Base-by-base conservation (phyloP, 2,888 invertebrate species). In the Scaptomyza flava region DNA sequence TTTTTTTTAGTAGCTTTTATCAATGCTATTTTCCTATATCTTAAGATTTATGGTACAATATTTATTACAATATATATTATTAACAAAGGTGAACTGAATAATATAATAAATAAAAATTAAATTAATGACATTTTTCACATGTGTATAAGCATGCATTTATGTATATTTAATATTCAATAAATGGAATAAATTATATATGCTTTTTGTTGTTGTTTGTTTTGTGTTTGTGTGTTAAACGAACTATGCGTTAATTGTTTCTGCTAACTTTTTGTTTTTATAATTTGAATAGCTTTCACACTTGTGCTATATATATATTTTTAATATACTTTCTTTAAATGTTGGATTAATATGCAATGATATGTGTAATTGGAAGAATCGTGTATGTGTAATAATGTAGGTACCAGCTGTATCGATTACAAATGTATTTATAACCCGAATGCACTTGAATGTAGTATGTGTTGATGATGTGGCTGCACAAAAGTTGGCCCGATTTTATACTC, bases 281-380 rank as follows among this genome's bases (percentile, higher is more conserved):
- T 52, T 53, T 66, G 8, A 61, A 46, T 56, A 58, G 56, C 36
- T 72, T 56, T 48, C 14, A 58, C 64, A 41, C 65, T 42, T 46
- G 41, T 45, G 30, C 59, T 65, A 67, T 77, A 69, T 64, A 3
- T 3, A 61, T 47, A 43, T 46, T 33, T 72, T 53, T 41, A 66
- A 74, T 79, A 58, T 75, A 67, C 52, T 71, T 64, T 77, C 52
- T 74, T 60, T 64, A 77, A 72, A 51, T 59, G 51, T 64, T 68
- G 65, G 53, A 65, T 79, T 68, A 68, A 84, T 79, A 75, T 69
- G 83, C 74, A 70, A 70, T 87, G 88, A 87, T 87, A 87, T 88
- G 89, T 85, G 88, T 80, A 69, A 62, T 68, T 86, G 89, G 89
- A 85, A 85, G 85, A 83, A 62, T 80, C 43, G 63, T 65, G 63